A percentile compares a stretch with the other conserved stretches of the same genome.
Conservation (phyloP, 2,797 vertebrate genomes). For the Acropternis orthonyx region DNA sequence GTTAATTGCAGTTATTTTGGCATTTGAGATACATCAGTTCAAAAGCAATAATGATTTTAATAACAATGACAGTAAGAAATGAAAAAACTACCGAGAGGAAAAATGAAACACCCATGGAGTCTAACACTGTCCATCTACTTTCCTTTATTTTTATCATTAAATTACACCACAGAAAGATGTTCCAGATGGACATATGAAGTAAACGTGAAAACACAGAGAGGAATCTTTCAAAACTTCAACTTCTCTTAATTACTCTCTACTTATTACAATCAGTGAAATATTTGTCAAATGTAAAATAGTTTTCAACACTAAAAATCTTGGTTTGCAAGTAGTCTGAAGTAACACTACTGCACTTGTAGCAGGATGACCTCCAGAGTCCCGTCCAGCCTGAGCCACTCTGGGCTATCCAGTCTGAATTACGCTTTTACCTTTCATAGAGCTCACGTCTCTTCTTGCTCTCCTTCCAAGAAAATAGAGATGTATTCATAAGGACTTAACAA, state of each 20-base stretch:
- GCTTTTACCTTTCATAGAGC: not conserved
- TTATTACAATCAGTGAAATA: not conserved
- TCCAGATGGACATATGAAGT: not conserved
- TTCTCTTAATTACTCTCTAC: not conserved
- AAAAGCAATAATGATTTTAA: conserved; percentile 14
- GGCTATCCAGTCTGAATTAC: not conserved
- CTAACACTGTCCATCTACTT: not conserved
- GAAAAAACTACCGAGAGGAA: not conserved
- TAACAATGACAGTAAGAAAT: not conserved
- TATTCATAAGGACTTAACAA: not conserved
- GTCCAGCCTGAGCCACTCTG: not conserved
- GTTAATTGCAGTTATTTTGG: conserved; percentile 37
- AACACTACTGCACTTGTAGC: fast-evolving
- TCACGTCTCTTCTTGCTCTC: not conserved
- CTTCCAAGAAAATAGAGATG: not conserved
- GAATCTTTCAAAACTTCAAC: not conserved
- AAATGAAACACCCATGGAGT: not conserved
- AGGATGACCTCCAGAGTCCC: not conserved
- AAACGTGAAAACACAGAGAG: not conserved
- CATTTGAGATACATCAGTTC: not conserved
- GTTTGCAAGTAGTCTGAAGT: not conserved
- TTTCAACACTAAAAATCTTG: not conserved
- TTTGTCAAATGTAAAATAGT: not conserved
- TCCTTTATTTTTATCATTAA: not conserved
- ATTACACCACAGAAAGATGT: not conserved